phyloP scores from a whole-genome alignment of 1,140 invertebrate genomes.

The Zelostemma sp. region DNA sequence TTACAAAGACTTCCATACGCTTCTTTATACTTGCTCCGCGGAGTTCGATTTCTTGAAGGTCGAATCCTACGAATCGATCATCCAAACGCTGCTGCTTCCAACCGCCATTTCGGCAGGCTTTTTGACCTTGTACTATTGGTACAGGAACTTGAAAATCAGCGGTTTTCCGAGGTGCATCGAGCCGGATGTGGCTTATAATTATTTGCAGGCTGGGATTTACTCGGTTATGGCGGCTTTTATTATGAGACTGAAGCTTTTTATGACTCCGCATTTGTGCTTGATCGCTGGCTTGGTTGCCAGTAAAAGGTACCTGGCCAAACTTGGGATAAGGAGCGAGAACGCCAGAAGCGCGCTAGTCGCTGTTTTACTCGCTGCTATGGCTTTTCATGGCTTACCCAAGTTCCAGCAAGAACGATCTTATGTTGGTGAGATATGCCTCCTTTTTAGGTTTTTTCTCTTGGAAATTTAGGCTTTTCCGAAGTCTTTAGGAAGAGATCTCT shows the following conservation, averaged over 20 bases:
- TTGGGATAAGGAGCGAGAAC: constrained; percentile 55
- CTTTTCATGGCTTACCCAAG: constrained; percentile 57
- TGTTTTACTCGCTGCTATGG: constrained; percentile 59
- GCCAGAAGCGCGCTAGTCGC: constrained; percentile 48
- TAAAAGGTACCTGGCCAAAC: constrained; percentile 60
- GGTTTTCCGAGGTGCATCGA: constrained; percentile 66
- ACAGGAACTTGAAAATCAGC: constrained; percentile 47
- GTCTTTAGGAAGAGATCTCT: too few species aligned
- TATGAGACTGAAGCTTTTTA: constrained; percentile 88
- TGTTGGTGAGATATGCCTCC: constrained; percentile 49
- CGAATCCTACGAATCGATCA: constrained; percentile 69
- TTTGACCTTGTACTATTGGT: constrained; percentile 66
- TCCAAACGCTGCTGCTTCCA: constrained; percentile 73
- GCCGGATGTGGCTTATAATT: constrained; percentile 78
- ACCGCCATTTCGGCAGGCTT: constrained; percentile 67
- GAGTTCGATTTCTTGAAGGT: constrained; percentile 86
- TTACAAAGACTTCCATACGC: constrained; percentile 85
- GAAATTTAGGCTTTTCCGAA: too few species aligned
- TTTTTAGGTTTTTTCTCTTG: too few species aligned
- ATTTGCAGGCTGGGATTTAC: constrained; percentile 78
- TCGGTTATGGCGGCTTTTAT: constrained; percentile 82
- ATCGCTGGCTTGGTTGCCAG: constrained; percentile 75
- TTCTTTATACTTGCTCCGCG: constrained; percentile 85
- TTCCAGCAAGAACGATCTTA: constrained; percentile 55
- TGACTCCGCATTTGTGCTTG: constrained; percentile 85